Evolutionary conservation across 1,140 invertebrate genomes (phyloP).

Genomic region (Tribolium madens): DNA sequence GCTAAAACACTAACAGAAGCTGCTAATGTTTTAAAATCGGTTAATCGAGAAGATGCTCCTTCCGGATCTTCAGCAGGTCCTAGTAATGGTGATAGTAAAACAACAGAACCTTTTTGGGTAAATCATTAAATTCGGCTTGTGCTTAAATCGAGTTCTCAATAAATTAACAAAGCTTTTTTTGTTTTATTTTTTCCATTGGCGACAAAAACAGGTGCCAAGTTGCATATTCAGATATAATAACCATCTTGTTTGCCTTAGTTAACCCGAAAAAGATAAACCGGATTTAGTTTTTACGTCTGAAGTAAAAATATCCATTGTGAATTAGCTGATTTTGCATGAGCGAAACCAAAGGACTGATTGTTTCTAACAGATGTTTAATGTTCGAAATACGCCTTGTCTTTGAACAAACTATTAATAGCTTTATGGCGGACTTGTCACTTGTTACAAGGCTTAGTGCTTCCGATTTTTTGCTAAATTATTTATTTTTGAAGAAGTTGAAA

Average conservation of each 20-base stretch:
- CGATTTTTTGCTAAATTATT: slow-evolving; percentile 3
- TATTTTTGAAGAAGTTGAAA: not conserved
- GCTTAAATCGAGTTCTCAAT: slow-evolving; percentile 14
- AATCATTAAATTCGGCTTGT: slow-evolving; percentile 47
- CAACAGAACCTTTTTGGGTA: slow-evolving; percentile 61
- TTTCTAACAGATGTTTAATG: slow-evolving; percentile 27
- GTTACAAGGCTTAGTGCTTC: slow-evolving; percentile 29
- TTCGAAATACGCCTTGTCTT: slow-evolving; percentile 19
- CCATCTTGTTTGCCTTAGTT: not conserved
- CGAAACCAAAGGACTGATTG: slow-evolving; percentile 22
- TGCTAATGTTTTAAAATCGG: slow-evolving; percentile 42
- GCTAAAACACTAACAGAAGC: slow-evolving; percentile 45
- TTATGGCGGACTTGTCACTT: slow-evolving; percentile 26
- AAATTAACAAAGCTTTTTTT: slow-evolving; percentile 16
- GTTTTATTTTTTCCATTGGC: slow-evolving; percentile 1
- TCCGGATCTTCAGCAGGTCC: slow-evolving; percentile 33
- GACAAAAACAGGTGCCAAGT: slow-evolving; percentile 9
- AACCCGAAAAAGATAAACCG: not conserved
- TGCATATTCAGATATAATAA: not conserved
- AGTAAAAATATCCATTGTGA: slow-evolving; percentile 12
- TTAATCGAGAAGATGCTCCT: slow-evolving; percentile 22
- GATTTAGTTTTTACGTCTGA: not conserved
- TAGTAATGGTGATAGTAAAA: slow-evolving; percentile 47
- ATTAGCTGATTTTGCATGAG: slow-evolving; percentile 12
- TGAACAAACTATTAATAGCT: slow-evolving; percentile 23